Evolutionary conservation across 2,888 invertebrate genomes (phyloP), one percentile per base, ranked within the genome.

Genomic region (Erannis defoliaria): DNA sequence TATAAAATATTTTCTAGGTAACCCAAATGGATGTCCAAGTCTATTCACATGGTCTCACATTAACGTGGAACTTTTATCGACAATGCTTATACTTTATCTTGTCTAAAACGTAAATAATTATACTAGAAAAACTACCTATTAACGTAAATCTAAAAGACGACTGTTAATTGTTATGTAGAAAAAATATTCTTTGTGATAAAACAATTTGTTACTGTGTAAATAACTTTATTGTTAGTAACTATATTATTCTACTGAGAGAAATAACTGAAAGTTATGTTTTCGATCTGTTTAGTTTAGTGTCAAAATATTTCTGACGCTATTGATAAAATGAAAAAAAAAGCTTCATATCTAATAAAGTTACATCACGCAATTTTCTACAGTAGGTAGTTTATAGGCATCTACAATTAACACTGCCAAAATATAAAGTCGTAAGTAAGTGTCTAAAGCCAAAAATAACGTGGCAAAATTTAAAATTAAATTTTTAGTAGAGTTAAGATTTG

Each of bases 21-120:
- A 93, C 81, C 91, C 92, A 88, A 93, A 89, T 82, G 93, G 93
- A 90, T 85, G 90, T 87, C 80, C 90, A 84, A 88, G 87, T 81
- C 80, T 81, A 85, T 85, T 84, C 81, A 84, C 82, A 88, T 85
- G 90, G 88, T 83, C 81, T 53, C 48, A 48, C 53, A 54, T 53
- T 84, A 88, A 79, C 82, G 77, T 82, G 89, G 89, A 89, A 76
- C 77, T 86, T 67, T 70, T 90, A 76, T 76, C 87, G 70, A 78
- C 85, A 78, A 76, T 87, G 77, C 68, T 85, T 69, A 74, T 86
- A 75, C 18, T 77, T 72, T 68, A 74, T 64, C 57, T 75, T 65
- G 75, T 76, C 64, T 78, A 81, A 78, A 80, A 77, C 78, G 66
- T 70, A 71, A 73, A 74, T 70, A 71, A 26, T 26, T 63, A 67